Percentiles rank a stretch among this genome's conserved stretches.
Evolutionary conservation across 2,113 vertebrate species (phyloP).

Genomic region (Cochlearius cochlearius): DNA sequence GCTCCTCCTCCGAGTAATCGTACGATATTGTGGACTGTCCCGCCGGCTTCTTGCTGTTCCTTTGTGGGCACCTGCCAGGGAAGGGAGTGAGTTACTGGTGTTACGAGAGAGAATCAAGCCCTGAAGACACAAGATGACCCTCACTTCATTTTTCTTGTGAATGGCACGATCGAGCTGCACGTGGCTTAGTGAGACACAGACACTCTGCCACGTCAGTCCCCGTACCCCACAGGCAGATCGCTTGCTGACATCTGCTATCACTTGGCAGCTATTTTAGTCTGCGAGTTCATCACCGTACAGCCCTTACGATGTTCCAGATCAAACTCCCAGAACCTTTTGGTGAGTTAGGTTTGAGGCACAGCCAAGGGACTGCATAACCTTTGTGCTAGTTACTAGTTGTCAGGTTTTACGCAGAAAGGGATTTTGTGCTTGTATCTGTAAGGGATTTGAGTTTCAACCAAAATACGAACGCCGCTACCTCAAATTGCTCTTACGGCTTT

Average conservation of each 20-base stretch:
- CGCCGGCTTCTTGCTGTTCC: neutral
- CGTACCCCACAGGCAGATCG: neutral
- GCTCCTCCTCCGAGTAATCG: conserved; percentile 73
- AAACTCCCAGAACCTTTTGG: neutral
- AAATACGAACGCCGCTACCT: neutral
- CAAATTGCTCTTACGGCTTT: neutral
- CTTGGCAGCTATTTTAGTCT: neutral
- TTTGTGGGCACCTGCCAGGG: conserved; percentile 28
- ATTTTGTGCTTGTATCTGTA: neutral
- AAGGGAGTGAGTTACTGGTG: neutral
- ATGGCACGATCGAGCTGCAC: neutral
- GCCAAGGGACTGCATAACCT: neutral
- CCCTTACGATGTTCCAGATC: neutral
- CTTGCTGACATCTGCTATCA: neutral
- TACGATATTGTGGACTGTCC: conserved; percentile 48
- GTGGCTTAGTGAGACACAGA: neutral
- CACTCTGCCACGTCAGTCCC: neutral
- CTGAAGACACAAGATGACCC: neutral
- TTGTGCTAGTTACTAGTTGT: neutral
- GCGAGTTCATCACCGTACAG: neutral
- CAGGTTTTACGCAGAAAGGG: neutral
- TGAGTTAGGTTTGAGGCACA: neutral
- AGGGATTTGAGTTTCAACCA: neutral
- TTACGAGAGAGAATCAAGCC: neutral
- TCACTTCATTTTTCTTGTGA: neutral